Evolutionary conservation across 2,797 vertebrate genomes (phyloP).

Genomic region (Pangasius krempfi): DNA sequence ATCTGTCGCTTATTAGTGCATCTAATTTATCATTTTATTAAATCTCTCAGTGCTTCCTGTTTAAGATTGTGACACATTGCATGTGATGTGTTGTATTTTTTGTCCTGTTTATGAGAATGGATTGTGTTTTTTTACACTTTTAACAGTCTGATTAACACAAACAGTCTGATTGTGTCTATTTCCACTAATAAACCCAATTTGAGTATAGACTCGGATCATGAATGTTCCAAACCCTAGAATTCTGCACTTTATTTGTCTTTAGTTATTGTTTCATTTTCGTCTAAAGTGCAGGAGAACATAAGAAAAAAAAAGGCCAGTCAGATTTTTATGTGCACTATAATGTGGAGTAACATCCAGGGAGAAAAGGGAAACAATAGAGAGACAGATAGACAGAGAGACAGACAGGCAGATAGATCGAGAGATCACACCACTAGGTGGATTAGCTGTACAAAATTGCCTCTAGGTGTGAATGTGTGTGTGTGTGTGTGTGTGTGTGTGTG

Average conservation of each 20-base stretch:
- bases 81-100: neutral
- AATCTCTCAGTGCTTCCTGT: neutral
- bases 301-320: too few species aligned
- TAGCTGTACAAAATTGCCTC: too few species aligned
- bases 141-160: too few species aligned
- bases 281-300: neutral
- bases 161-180: neutral
- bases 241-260: neutral
- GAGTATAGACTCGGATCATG: neutral
- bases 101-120: neutral
- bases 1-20: neutral
- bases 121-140: neutral
- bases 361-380: neutral
- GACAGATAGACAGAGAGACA: neutral
- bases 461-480: too few species aligned
- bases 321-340: too few species aligned
- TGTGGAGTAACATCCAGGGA: neutral
- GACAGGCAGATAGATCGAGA: rapidly evolving
- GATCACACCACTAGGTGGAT: neutral
- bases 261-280: neutral
- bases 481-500: too few species aligned
- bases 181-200: neutral
- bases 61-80: neutral
- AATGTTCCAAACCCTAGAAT: neutral
- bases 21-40: neutral